phyloP scores from a whole-genome alignment of 2,113 vertebrate genomes.

The Gavia stellata region DNA sequence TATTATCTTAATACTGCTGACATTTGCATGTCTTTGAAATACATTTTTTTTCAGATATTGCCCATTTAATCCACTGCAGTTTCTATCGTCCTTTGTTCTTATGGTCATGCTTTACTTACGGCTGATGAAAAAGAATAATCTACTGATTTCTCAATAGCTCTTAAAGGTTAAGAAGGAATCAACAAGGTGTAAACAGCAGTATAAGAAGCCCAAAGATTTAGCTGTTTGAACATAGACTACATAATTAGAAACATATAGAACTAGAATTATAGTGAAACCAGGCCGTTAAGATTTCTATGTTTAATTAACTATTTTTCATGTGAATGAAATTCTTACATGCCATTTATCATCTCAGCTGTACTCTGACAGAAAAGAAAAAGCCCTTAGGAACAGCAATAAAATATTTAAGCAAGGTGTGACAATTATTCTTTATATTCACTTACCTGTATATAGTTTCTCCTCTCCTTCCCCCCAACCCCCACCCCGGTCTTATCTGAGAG shows the following conservation, averaged over 20 bases:
- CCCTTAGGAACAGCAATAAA: background rate
- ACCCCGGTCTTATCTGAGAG: background rate
- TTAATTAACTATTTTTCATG: conserved; percentile 16
- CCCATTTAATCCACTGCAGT: conserved; percentile 8
- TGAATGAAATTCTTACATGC: background rate
- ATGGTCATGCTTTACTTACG: background rate
- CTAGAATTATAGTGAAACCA: background rate
- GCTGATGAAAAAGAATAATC: conserved; percentile 7
- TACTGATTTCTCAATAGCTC: conserved; percentile 33
- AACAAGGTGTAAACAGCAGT: conserved; percentile 28
- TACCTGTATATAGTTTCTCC: background rate
- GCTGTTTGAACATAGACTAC: background rate
- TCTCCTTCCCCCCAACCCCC: background rate
- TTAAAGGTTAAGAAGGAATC: conserved; percentile 32
- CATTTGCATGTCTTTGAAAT: conserved; percentile 55
- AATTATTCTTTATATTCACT: background rate
- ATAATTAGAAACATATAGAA: background rate
- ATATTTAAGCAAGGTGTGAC: conserved; percentile 4
- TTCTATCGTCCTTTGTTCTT: conserved; percentile 8
- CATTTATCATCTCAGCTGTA: background rate
- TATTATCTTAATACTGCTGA: conserved; percentile 46
- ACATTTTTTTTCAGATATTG: background rate
- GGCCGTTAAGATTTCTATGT: background rate
- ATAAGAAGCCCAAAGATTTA: background rate
- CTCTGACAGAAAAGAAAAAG: background rate